Conservation (phyloP, 2,113 vertebrate species). For the Callithrix jacchus region DNA sequence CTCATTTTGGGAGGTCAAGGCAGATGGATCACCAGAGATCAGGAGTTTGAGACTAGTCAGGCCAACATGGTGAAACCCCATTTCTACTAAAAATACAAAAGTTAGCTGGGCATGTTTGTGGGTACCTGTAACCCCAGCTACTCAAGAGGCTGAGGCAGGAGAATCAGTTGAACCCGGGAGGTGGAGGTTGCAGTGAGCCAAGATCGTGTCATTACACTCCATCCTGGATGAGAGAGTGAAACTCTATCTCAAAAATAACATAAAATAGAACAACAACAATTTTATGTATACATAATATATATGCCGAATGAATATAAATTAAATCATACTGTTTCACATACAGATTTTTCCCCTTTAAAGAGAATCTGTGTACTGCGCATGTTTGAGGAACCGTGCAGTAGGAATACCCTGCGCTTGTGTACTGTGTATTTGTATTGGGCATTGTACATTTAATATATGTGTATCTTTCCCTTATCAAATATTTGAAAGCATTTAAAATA, state of each 20-base stretch:
- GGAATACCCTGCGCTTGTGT: no score
- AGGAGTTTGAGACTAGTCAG: no score
- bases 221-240: background rate
- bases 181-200: background rate
- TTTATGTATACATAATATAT: background rate
- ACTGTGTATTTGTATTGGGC: background rate
- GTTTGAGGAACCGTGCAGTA: background rate
- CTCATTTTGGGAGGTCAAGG: no score
- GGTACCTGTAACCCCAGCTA: no score
- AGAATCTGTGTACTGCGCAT: background rate
- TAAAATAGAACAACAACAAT: background rate
- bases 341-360: background rate
- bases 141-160: no score
- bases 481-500: slow-evolving; percentile 14
- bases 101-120: no score
- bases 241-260: background rate
- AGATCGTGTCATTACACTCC: background rate
- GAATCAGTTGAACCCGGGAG: no score
- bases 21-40: no score
- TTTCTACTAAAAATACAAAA: no score
- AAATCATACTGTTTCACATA: background rate
- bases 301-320: background rate
- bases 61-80: no score
- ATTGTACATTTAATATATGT: background rate
- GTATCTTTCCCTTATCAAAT: background rate